Evolutionary conservation across 2,888 invertebrate species (phyloP), one percentile per base, ranked within the genome.

Genomic region (Myopa testacea): DNA sequence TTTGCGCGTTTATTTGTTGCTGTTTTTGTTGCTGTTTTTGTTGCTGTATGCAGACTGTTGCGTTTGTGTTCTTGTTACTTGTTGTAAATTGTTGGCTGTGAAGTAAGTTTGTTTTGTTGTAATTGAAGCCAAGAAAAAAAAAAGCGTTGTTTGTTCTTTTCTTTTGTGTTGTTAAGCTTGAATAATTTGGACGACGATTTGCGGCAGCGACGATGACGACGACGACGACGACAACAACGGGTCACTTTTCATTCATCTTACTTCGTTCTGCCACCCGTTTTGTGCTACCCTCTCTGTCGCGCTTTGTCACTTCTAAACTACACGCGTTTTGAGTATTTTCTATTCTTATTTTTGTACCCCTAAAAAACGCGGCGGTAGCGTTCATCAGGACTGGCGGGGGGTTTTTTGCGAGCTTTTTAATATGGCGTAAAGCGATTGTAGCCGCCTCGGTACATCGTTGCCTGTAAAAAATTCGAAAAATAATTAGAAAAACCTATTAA

Each of bases 341-440:
- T 10, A n/a, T 19, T 50, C 34, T 55, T 19, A 12, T 34, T 69
- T 45, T 19, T 26, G 38, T 10, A 19, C 34, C 60, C 10, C 38
- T 38, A 6, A 38, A 38, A 65, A 4, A 38, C 34, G 10, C 65
- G 16, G 65, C 65, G 65, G 38, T 4, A 38, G 65, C 65, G 38
- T 37, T 65, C 34, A 34, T 37, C 37, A 4, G 65, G 65, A 10
- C 50, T 52, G 74, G 52, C 70, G 65, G 19, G 40, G 26, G 10
- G 16, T 58, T 37, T n/a, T n/a, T 65, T 52, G 63, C 50, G 2
- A 2, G 60, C 26, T 84, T 84, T 90, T 93, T 92, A 97, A 91
- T 97, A 97, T 87, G 97, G 97, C 90, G 97, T 93, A 91, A 97
- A 97, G 91, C 97, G 93, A 92, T 96, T 97, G 93, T 96, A 97